Conservation (phyloP, 2,888 invertebrate species). For the Catocala sponsa region DNA sequence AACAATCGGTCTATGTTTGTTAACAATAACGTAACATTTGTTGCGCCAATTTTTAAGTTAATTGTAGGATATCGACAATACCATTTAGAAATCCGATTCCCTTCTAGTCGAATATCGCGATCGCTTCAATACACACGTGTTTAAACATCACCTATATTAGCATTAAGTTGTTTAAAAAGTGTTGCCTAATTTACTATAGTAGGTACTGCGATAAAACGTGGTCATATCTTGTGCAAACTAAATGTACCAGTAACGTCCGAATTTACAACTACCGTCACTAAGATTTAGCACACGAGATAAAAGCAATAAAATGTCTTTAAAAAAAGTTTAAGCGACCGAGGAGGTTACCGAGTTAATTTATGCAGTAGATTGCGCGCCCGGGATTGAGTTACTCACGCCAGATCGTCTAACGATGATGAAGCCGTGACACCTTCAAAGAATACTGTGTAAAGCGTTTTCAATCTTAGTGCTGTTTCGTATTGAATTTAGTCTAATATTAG, state of each 20-base stretch:
- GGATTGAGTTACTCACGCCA: conserved; percentile 39
- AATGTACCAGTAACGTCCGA: conserved; percentile 39
- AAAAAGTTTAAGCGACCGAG: conserved; percentile 23
- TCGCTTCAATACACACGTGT: conserved; percentile 46
- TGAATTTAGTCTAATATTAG: too few species aligned
- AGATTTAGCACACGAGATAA: conserved; percentile 44
- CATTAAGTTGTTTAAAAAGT: conserved; percentile 7
- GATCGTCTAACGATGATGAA: conserved; percentile 39
- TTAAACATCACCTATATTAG: neutral
- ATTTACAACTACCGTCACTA: conserved; percentile 63
- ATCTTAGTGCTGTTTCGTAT: conserved; percentile 10
- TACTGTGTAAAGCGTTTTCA: conserved; percentile 28
- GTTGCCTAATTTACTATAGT: conserved; percentile 26
- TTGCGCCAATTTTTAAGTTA: conserved; percentile 55
- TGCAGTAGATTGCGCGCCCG: conserved; percentile 45
- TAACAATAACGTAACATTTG: conserved; percentile 52
- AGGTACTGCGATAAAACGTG: conserved; percentile 27
- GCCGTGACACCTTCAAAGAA: conserved; percentile 22
- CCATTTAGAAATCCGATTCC: conserved; percentile 61
- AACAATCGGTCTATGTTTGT: conserved; percentile 52
- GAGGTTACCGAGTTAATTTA: conserved; percentile 52
- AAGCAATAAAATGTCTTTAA: conserved; percentile 30
- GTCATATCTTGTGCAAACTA: conserved; percentile 31
- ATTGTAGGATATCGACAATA: conserved; percentile 59
- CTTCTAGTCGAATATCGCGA: conserved; percentile 48